A percentile compares a stretch with the other conserved stretches of the same genome.
phyloP scores from a whole-genome alignment of 2,888 invertebrate genomes.

The Ectemnius lituratus region DNA sequence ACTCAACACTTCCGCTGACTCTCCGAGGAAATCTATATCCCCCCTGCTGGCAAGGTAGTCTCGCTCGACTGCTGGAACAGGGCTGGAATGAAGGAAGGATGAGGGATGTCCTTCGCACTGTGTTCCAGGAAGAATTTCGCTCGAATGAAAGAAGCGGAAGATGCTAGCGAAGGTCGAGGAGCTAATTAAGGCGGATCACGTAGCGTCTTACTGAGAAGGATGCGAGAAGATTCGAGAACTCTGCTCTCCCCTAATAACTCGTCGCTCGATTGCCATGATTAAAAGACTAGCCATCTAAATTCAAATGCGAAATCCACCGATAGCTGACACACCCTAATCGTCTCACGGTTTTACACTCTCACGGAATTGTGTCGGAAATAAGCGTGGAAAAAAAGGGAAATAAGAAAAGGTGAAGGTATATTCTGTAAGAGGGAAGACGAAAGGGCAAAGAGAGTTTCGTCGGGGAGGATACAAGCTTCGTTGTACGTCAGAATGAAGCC shows the following conservation, averaged over 20 bases:
- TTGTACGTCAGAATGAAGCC: slow-evolving; percentile 19
- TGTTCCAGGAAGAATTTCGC: no score
- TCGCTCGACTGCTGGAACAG: no score
- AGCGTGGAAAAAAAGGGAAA: neutral
- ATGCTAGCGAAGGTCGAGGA: neutral
- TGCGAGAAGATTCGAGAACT: neutral
- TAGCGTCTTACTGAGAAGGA: slow-evolving; percentile 3
- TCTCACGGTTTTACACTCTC: slow-evolving; percentile 1
- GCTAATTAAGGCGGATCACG: slow-evolving; percentile 35
- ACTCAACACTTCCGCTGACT: neutral
- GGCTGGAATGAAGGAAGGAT: no score
- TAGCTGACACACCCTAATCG: slow-evolving; percentile 15
- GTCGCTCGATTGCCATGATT: slow-evolving; percentile 28
- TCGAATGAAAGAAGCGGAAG: no score
- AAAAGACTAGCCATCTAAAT: slow-evolving; percentile 42
- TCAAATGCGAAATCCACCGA: slow-evolving; percentile 28
- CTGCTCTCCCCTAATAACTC: slow-evolving; percentile 32
- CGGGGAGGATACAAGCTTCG: slow-evolving; percentile 7
- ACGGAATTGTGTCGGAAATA: neutral
- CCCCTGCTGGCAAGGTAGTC: no score
- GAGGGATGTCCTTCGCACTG: no score
- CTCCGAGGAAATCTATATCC: slow-evolving; percentile 5
- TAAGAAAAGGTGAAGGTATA: neutral
- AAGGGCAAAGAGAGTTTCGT: neutral
- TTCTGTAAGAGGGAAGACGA: neutral